Conservation (phyloP, 1,140 invertebrate genomes). For the Rhagoletis pomonella region DNA sequence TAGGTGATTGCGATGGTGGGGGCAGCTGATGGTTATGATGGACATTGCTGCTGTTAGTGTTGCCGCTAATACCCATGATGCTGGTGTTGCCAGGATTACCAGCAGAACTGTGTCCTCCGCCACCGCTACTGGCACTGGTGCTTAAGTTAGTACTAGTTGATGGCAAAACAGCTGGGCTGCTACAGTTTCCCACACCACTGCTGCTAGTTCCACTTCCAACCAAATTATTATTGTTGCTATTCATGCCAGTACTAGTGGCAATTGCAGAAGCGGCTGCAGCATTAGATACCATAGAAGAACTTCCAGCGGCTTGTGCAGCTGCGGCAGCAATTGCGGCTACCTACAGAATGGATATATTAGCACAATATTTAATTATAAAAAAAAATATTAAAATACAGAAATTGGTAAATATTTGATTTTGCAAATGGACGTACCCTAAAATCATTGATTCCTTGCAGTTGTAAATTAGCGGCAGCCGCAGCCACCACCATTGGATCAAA, state of each 20-base stretch:
- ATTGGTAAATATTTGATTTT: not conserved
- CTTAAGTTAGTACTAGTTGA: not conserved
- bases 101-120: not conserved
- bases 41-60: not conserved
- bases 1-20: conserved; percentile 70
- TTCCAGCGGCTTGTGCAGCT: conserved; percentile 67
- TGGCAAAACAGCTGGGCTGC: not conserved
- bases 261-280: conserved; percentile 44
- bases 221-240: not conserved
- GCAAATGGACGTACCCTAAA: not conserved
- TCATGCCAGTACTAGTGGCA: not conserved
- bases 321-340: conserved; percentile 60
- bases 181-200: not conserved
- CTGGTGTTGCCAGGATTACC: not conserved
- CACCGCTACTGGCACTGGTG: not conserved
- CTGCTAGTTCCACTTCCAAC: conserved; percentile 3
- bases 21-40: conserved; percentile 59
- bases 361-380: no score
- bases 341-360: not conserved
- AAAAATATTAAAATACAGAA: no score
- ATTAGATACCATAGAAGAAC: conserved; percentile 59
- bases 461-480: conserved; percentile 70
- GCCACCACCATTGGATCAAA: conserved; percentile 72
- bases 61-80: not conserved
- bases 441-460: conserved; percentile 66